These are phyloP conservation scores for Kryptolebias ocellatus DNA, from an alignment of 2,797 vertebrate species.

Conservation along the genomic window DNA sequence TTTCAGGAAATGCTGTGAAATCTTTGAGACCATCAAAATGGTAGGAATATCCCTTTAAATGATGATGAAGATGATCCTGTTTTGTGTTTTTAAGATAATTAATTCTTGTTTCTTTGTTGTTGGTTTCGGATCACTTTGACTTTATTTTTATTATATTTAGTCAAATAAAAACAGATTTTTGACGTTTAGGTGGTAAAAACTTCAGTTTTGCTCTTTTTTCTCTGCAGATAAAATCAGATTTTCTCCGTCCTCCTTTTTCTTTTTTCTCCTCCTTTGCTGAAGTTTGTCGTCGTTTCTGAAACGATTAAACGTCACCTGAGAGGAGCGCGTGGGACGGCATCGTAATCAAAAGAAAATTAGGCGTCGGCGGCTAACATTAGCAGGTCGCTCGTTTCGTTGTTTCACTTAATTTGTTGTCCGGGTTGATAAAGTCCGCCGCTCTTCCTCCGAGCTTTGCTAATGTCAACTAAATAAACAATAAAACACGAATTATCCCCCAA, in stretches of 20 bases:
- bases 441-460: slow-evolving; percentile 61
- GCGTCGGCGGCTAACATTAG: slow-evolving; percentile 74
- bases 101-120: too few species aligned
- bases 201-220: too few species aligned
- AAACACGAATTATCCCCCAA: slow-evolving; percentile 42
- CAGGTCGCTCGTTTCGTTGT: slow-evolving; percentile 60
- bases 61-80: too few species aligned
- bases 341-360: slow-evolving; percentile 82
- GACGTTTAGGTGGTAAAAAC: too few species aligned
- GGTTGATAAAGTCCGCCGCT: slow-evolving; percentile 43
- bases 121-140: too few species aligned
- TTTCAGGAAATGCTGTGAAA: too few species aligned
- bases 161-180: too few species aligned
- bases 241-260: slow-evolving; percentile 4
- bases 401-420: slow-evolving; percentile 58
- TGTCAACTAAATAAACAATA: slow-evolving; percentile 41
- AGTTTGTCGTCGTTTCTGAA: slow-evolving; percentile 80
- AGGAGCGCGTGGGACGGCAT: slow-evolving; percentile 79
- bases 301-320: slow-evolving; percentile 79
- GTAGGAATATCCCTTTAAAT: too few species aligned
- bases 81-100: too few species aligned
- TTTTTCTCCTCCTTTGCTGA: slow-evolving; percentile 70
- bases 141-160: too few species aligned
- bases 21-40: too few species aligned
- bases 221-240: too few species aligned